A percentile compares a stretch with the other conserved stretches of the same genome.
phyloP scores from a whole-genome alignment of 2,113 vertebrate genomes.

The Talpa occidentalis region DNA sequence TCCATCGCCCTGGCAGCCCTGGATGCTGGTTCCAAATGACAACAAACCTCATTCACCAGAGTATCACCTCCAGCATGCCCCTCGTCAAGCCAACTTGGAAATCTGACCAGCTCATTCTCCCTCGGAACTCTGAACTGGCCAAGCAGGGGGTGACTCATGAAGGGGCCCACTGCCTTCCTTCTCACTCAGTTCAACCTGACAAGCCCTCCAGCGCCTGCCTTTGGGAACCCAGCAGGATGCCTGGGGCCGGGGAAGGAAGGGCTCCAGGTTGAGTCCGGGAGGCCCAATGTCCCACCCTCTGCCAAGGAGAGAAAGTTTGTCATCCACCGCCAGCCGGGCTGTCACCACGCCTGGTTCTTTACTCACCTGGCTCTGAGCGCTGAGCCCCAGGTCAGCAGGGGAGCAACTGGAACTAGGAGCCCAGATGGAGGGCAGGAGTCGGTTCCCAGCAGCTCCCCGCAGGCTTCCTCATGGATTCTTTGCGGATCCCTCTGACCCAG shows the following conservation, averaged over 20 bases:
- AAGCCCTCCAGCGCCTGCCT: background rate
- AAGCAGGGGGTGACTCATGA: background rate
- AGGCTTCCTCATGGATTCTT: background rate
- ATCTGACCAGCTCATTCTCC: background rate
- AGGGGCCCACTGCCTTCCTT: background rate
- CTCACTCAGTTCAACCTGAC: background rate
- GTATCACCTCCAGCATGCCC: background rate
- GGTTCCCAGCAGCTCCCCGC: background rate
- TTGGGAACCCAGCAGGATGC: background rate
- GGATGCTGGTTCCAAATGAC: background rate
- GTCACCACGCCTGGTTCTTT: background rate
- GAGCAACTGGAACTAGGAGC: background rate
- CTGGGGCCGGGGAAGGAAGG: background rate
- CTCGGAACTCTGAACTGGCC: background rate
- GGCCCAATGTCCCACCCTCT: background rate
- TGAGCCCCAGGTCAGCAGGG: background rate
- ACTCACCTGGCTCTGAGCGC: background rate
- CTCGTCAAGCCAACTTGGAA: background rate
- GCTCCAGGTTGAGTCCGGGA: too few species aligned
- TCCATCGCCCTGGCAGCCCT: background rate
- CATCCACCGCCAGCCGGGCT: background rate
- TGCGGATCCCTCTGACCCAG: background rate
- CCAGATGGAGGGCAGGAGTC: background rate
- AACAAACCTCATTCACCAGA: background rate
- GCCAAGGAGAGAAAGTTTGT: constrained; percentile 73